Conservation (phyloP, 2,888 invertebrate genomes). For the Palloptera scutellata region DNA sequence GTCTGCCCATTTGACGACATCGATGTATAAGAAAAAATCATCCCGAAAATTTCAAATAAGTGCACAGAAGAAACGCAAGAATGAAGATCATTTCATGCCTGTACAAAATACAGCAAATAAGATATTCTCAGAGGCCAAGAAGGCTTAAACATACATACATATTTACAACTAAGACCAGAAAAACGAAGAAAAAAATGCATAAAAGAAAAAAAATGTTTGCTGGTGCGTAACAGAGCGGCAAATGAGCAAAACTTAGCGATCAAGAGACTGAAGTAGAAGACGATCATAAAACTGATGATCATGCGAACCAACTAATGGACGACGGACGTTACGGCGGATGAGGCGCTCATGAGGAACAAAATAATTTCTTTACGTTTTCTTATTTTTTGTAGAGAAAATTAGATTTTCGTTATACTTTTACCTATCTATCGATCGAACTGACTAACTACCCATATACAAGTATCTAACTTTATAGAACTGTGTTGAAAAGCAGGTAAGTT, state of each 20-base stretch:
- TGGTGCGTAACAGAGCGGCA: constrained; percentile 55
- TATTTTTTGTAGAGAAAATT: constrained; percentile 30
- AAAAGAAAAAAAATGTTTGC: constrained; percentile 33
- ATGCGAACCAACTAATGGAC: constrained; percentile 25
- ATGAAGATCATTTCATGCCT: constrained; percentile 44
- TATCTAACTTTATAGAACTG: not conserved
- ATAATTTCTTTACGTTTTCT: not conserved
- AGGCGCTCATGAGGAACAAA: constrained; percentile 26
- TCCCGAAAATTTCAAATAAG: constrained; percentile 28
- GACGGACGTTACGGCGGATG: not conserved
- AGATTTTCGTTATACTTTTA: constrained; percentile 31
- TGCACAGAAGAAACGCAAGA: constrained; percentile 34
- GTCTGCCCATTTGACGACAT: not conserved
- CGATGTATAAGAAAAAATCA: constrained; percentile 15
- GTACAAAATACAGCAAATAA: constrained; percentile 4
- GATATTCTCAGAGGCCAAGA: not conserved
- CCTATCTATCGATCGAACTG: not conserved
- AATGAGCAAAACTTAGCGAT: constrained; percentile 48
- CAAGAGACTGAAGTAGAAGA: constrained; percentile 27
- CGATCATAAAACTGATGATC: constrained; percentile 33
- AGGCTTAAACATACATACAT: not conserved
- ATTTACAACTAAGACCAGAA: not conserved
- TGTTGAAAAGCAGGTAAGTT: constrained; percentile 28
- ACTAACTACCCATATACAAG: not conserved
- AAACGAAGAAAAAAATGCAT: constrained; percentile 2